Percentiles rank a stretch among this genome's conserved stretches.
Evolutionary conservation across 2,113 vertebrate genomes (phyloP).

Genomic region (Saccopteryx leptura): DNA sequence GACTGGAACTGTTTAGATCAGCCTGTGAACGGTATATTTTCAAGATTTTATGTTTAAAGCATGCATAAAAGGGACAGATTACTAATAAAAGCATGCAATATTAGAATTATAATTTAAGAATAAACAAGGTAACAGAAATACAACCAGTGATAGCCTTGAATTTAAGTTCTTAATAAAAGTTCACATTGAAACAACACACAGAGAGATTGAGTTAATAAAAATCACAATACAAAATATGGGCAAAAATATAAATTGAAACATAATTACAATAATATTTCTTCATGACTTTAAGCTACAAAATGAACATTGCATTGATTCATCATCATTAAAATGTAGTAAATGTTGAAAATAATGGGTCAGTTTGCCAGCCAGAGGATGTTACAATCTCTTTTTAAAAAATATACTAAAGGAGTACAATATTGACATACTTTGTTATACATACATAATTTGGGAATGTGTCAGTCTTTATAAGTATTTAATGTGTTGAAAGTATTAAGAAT

Average conservation of each 20-base stretch:
- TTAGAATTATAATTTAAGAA: constrained; percentile 9
- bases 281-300: neutral
- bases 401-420: neutral
- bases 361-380: neutral
- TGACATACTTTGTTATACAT: neutral
- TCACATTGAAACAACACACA: neutral
- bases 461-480: neutral
- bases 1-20: neutral
- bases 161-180: constrained; percentile 50
- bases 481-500: constrained; percentile 9
- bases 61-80: neutral
- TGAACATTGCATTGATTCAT: neutral
- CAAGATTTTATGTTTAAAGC: neutral
- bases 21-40: neutral
- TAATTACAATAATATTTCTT: neutral
- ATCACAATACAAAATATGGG: neutral
- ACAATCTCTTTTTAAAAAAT: neutral
- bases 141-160: neutral
- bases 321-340: neutral
- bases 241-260: constrained; percentile 30
- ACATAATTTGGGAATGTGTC: neutral
- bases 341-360: neutral
- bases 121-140: neutral
- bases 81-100: neutral
- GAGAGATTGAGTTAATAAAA: constrained; percentile 30